Conservation (phyloP, 53 echinoderm and acorn worm genomes). For the Zoroaster sp. region DNA sequence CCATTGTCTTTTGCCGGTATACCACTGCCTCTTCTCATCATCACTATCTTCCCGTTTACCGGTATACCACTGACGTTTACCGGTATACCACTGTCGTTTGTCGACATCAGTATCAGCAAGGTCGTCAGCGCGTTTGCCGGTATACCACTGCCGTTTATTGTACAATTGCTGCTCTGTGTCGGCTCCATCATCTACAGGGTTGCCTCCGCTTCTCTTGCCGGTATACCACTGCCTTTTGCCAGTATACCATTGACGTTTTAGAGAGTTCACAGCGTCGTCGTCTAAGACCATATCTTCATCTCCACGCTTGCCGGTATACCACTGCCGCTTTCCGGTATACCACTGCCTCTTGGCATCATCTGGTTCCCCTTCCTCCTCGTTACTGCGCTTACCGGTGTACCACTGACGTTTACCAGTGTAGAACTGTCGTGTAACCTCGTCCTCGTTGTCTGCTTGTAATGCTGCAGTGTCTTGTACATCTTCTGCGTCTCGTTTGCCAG, state of each 20-base stretch:
- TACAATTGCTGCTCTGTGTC: not conserved
- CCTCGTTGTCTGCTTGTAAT: slow-evolving; percentile 36
- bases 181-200: slow-evolving; percentile 22
- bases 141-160: not conserved
- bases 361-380: not conserved
- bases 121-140: not conserved
- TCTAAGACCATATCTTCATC: not conserved
- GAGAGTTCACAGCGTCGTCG: not conserved
- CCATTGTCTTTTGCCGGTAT: slow-evolving; percentile 25
- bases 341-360: slow-evolving; percentile 46
- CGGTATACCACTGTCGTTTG: slow-evolving; percentile 51
- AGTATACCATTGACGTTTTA: slow-evolving; percentile 43
- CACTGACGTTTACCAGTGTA: slow-evolving; percentile 73
- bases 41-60: slow-evolving; percentile 37
- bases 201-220: slow-evolving; percentile 17
- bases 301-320: slow-evolving; percentile 29
- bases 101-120: not conserved
- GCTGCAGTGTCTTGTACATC: not conserved
- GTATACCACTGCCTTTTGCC: slow-evolving; percentile 48
- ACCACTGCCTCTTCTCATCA: not conserved
- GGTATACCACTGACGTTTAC: slow-evolving; percentile 47
- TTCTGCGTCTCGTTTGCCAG: slow-evolving; percentile 71
- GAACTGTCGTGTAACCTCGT: slow-evolving; percentile 67
- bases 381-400: slow-evolving; percentile 43
- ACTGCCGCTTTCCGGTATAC: slow-evolving; percentile 57